These are phyloP conservation scores for Tanytarsus gracilentus DNA, from an alignment of 2,888 invertebrate genomes.

Conservation along the genomic window DNA sequence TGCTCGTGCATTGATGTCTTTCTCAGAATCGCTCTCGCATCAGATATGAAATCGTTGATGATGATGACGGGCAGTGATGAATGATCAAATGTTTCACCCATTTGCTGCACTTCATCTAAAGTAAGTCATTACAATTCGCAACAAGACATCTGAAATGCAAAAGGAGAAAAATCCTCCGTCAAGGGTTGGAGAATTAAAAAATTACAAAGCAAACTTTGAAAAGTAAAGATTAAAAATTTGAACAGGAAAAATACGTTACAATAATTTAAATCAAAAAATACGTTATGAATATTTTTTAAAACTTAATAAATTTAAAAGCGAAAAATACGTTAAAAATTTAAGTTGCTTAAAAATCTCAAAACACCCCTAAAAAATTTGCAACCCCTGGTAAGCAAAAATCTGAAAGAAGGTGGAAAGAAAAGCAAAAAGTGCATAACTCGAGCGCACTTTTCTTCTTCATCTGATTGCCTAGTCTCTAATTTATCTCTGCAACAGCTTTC, in stretches of 20 bases:
- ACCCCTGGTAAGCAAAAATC: too few species aligned
- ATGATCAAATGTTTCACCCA: background rate
- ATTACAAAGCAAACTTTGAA: too few species aligned
- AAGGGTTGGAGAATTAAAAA: too few species aligned
- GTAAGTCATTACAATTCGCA: slow-evolving; percentile 6
- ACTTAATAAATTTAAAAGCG: too few species aligned
- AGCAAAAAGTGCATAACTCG: background rate
- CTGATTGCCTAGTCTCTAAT: background rate
- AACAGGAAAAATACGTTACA: too few species aligned
- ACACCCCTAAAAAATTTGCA: too few species aligned
- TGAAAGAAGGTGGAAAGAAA: background rate
- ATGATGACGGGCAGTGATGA: slow-evolving; percentile 6
- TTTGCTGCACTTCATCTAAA: slow-evolving; percentile 10
- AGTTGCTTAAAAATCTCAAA: too few species aligned
- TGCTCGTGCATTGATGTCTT: slow-evolving; percentile 6
- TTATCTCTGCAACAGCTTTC: slow-evolving; percentile 6
- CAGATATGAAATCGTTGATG: background rate
- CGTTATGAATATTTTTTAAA: too few species aligned
- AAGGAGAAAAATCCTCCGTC: too few species aligned
- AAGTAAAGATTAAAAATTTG: background rate
- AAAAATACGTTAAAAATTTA: too few species aligned
- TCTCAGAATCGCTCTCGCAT: background rate
- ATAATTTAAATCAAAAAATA: too few species aligned
- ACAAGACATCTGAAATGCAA: background rate
- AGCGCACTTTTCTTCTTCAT: slow-evolving; percentile 1